Conservation (phyloP, 2,888 invertebrate species). For the Drosophila birchii region DNA sequence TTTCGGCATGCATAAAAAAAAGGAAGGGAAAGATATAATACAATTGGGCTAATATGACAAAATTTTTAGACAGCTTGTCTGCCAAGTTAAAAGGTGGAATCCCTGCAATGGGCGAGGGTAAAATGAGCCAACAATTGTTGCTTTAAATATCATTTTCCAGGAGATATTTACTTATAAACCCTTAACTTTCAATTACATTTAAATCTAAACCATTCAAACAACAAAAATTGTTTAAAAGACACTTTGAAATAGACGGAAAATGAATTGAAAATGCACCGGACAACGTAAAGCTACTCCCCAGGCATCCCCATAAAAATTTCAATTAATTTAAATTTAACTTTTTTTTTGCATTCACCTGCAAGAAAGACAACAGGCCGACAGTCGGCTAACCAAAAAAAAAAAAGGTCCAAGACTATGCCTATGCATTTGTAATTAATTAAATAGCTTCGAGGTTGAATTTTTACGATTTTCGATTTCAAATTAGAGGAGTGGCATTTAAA, state of each 20-base stretch:
- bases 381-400: background rate
- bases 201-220: background rate
- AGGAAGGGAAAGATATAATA: constrained; percentile 40
- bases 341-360: constrained; percentile 71
- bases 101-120: constrained; percentile 29
- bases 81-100: constrained; percentile 37
- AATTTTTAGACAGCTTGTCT: constrained; percentile 55
- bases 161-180: background rate
- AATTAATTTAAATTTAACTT: constrained; percentile 74
- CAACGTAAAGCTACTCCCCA: constrained; percentile 19
- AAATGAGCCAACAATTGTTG: background rate
- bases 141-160: background rate
- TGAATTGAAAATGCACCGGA: too few relatives aligned
- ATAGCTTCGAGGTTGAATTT: constrained; percentile 61
- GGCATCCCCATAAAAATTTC: constrained; percentile 63
- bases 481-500: constrained; percentile 31
- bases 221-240: background rate
- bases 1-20: constrained; percentile 30
- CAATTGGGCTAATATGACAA: constrained; percentile 56
- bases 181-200: background rate
- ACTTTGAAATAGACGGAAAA: background rate
- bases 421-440: constrained; percentile 83
- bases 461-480: constrained; percentile 51
- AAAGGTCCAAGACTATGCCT: constrained; percentile 36
- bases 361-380: constrained; percentile 34